Base-by-base conservation (phyloP, 2,888 invertebrate species). In the Drosophila merina region DNA sequence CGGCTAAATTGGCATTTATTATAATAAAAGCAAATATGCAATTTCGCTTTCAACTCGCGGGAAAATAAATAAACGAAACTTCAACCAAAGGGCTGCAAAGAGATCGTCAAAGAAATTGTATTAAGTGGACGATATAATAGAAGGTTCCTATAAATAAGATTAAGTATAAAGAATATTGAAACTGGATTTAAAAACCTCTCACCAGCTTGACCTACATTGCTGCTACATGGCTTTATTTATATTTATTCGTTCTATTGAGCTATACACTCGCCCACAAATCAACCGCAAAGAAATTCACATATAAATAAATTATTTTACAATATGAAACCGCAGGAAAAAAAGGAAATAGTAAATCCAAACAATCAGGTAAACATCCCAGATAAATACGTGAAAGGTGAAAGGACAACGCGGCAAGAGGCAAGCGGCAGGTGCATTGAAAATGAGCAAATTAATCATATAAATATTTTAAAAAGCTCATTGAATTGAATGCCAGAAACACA, bases 11-110 rank as follows among this genome's bases (percentile, higher is more conserved):
- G 82, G 77, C 84, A 82, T 88, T 82, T 82, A 88, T 82, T 86
- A 88, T 79, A 88, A 86, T 88, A 86, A 86, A 86, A 82, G 86
- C 88, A 82, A 82, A 82, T 86, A 88, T 88, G 82, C 86, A 82
- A 88, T 86, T 82, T 82, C 63, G 80, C 75, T 86, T 88, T 82
- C 79, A 59, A 63, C 75, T 74, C 66, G 48, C 10, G 5, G 50
- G 28, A 47, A 59, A 60, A 68, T 59, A 71, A 50, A 72, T 51
- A 56, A 55, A 73, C 50, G 55, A 51, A 47, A 55, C 31, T 14
- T 28, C 28, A 33, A 31, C 30, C 42, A 44, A 36, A 4, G 20
- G 8, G 45, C 20, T 36, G 33, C 31, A 51, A 25, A 25, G 12
- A 33, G 26, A 40, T 64, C 9, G 30, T 48, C 44, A 57, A 57